These are phyloP conservation scores for Molossus alvarezi DNA, from an alignment of 2,797 vertebrate species.

Conservation along the genomic window DNA sequence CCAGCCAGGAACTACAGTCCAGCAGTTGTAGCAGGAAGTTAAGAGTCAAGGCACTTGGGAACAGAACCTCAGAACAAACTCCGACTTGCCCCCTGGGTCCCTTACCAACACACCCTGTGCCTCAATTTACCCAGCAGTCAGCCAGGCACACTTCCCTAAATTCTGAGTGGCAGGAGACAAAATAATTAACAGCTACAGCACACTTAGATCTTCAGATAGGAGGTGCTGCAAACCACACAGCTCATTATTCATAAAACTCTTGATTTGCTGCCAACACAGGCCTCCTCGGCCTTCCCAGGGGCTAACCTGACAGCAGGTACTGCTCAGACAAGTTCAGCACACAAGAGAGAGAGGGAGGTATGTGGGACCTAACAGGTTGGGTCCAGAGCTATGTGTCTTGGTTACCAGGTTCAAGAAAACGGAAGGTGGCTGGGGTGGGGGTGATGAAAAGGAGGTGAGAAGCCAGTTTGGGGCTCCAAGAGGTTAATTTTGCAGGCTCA, in stretches of 20 bases:
- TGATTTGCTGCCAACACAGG: conserved; percentile 66
- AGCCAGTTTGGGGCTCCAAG: background rate
- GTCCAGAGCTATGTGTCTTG: background rate
- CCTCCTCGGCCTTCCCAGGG: conserved; percentile 61
- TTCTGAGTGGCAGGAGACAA: conserved; percentile 65
- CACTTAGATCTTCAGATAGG: conserved; percentile 69
- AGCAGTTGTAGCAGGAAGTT: conserved; percentile 34
- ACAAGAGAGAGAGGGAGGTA: background rate
- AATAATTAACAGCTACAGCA: conserved; percentile 45
- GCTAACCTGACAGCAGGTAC: conserved; percentile 62
- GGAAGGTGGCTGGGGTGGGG: background rate
- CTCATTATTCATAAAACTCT: conserved; percentile 68
- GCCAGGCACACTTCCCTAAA: conserved; percentile 25
- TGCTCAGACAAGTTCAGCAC: conserved; percentile 67
- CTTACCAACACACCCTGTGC: conserved; percentile 6
- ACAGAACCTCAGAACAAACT: conserved; percentile 53
- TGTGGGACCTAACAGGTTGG: background rate
- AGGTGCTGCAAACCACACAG: conserved; percentile 67
- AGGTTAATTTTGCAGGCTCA: conserved; percentile 68
- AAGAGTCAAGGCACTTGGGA: background rate
- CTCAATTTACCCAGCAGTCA: conserved; percentile 67
- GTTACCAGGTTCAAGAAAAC: background rate
- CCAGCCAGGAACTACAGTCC: conserved; percentile 57
- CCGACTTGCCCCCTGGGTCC: conserved; percentile 14
- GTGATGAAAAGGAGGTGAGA: background rate